These are phyloP conservation scores for Oreocharis arfaki DNA, from an alignment of 2,113 vertebrate species.

Conservation along the genomic window DNA sequence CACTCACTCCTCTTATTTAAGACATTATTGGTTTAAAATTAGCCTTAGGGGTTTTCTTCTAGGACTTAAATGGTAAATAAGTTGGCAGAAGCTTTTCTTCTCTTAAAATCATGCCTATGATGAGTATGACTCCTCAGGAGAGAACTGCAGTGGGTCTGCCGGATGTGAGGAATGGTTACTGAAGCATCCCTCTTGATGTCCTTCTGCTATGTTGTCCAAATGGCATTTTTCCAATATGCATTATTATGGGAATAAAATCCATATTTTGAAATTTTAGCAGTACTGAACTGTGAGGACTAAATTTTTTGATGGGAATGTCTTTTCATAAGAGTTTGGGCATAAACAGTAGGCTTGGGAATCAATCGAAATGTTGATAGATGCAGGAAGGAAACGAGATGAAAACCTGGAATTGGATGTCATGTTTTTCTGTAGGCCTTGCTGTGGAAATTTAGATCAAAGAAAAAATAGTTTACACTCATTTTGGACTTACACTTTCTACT, in stretches of 20 bases:
- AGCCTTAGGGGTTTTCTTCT: neutral
- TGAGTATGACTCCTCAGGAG: neutral
- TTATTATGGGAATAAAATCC: neutral
- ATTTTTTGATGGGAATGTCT: neutral
- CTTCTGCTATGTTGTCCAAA: neutral
- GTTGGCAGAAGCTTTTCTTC: neutral
- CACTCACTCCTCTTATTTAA: neutral
- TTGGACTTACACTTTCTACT: neutral
- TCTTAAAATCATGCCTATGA: neutral
- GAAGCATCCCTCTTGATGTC: neutral
- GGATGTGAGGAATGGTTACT: neutral
- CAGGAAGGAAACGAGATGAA: neutral
- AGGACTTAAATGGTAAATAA: neutral
- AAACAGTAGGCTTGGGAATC: neutral
- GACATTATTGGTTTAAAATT: conserved; percentile 9
- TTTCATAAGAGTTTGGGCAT: neutral
- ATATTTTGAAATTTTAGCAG: neutral
- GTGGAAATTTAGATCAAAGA: neutral
- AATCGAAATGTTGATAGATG: neutral
- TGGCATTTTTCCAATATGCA: neutral
- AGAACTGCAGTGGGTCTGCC: neutral
- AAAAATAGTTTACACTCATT: neutral
- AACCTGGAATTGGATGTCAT: neutral
- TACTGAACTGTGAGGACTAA: neutral
- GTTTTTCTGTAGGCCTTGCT: neutral